Conservation (phyloP, 2,888 invertebrate genomes). For the Mesochorus sp. region DNA sequence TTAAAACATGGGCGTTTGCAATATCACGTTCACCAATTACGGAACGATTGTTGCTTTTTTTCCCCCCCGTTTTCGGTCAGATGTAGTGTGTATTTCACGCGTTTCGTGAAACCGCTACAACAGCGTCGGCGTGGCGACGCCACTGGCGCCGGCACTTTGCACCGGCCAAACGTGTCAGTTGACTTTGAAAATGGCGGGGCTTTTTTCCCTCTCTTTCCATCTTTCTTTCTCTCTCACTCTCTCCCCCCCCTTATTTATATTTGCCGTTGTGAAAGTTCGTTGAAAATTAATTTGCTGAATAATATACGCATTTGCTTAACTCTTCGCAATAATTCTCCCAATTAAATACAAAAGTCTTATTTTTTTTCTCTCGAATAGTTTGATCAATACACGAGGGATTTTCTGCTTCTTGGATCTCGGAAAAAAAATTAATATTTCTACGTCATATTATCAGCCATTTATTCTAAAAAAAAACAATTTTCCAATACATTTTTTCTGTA, state of each 20-base stretch:
- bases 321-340: not conserved
- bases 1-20: not conserved
- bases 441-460: too few relatives aligned
- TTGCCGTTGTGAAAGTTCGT: too few relatives aligned
- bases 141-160: slow-evolving; percentile 53
- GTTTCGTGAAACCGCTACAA: not conserved
- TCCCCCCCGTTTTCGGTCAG: not conserved
- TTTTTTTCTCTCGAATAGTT: not conserved
- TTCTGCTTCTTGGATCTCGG: too few relatives aligned
- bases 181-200: slow-evolving; percentile 80
- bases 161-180: slow-evolving; percentile 61
- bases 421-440: too few relatives aligned
- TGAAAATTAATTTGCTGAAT: not conserved
- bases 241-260: too few relatives aligned
- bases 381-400: not conserved
- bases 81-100: not conserved
- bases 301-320: too few relatives aligned
- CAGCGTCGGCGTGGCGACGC: slow-evolving; percentile 49
- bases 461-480: too few relatives aligned
- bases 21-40: not conserved
- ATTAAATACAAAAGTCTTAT: not conserved
- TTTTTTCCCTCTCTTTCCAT: too few relatives aligned
- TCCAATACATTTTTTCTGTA: too few relatives aligned
- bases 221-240: not conserved
- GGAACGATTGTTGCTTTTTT: not conserved